phyloP scores from a whole-genome alignment of 2,797 vertebrate genomes.

The Kryptopterus vitreolus region DNA sequence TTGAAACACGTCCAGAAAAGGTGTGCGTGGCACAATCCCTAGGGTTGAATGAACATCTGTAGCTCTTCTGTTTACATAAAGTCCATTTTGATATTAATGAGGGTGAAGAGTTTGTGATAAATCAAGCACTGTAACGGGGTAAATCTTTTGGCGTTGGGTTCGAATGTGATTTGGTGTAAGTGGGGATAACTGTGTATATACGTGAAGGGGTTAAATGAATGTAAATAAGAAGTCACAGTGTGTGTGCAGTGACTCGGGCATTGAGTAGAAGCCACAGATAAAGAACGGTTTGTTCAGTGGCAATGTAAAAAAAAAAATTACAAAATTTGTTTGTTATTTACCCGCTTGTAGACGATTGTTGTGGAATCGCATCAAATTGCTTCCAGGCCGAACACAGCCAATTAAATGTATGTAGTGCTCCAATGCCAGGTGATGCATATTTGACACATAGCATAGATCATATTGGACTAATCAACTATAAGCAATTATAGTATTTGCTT shows the following conservation, averaged over 20 bases:
- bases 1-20: constrained; percentile 15
- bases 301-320: not conserved
- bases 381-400: no score
- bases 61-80: constrained; percentile 4
- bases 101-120: not conserved
- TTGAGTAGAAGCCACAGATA: not conserved
- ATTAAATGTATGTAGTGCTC: no score
- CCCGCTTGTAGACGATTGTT: no score
- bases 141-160: not conserved
- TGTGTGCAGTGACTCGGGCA: not conserved
- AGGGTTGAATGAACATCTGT: not conserved
- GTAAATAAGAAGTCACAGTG: not conserved
- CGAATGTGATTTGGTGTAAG: not conserved
- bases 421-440: no score
- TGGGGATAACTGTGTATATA: not conserved
- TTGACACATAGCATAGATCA: no score
- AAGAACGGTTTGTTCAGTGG: not conserved
- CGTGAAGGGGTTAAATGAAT: not conserved
- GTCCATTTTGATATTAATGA: not conserved
- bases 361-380: no score
- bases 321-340: no score
- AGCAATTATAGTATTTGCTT: no score
- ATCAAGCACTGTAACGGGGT: not conserved
- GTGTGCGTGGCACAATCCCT: not conserved
- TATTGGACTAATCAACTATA: no score